Conservation (phyloP, 2,113 vertebrate species). For the Seriola aureovittata region DNA sequence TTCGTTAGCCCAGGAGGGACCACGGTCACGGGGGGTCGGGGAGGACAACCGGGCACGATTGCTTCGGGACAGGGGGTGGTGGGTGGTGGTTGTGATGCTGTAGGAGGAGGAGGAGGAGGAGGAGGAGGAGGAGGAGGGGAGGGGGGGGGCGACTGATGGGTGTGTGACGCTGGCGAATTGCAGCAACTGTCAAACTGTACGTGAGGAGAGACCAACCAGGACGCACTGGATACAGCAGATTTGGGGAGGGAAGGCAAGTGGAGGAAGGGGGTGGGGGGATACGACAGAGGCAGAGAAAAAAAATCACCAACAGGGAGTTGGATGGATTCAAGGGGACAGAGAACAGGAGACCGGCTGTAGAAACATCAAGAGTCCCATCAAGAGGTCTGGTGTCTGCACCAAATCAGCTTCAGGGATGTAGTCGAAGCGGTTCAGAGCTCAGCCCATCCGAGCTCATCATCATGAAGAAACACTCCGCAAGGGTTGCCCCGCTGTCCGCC, state of each 20-base stretch:
- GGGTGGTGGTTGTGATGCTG: conserved; percentile 16
- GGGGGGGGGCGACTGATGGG: conserved; percentile 20
- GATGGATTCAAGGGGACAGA: conserved; percentile 56
- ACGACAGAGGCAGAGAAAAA: conserved; percentile 17
- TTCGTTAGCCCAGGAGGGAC: neutral
- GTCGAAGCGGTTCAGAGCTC: conserved; percentile 87
- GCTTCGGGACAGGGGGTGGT: conserved; percentile 22
- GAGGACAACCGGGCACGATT: conserved; percentile 4
- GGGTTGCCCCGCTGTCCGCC: conserved; percentile 96
- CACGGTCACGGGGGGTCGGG: conserved; percentile 5
- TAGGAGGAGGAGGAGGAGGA: neutral
- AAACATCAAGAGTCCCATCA: conserved; percentile 65
- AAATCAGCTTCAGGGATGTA: conserved; percentile 89
- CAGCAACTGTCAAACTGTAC: conserved; percentile 75
- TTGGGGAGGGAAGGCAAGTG: conserved; percentile 63
- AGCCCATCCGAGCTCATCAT: conserved; percentile 86
- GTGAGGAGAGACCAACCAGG: conserved; percentile 71
- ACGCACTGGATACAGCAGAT: conserved; percentile 70
- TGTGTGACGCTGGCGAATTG: conserved; percentile 80
- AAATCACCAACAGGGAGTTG: conserved; percentile 44
- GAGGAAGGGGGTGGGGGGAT: conserved; percentile 48
- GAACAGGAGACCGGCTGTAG: conserved; percentile 49
- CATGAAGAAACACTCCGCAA: conserved; percentile 98
- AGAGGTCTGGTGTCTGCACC: conserved; percentile 76
- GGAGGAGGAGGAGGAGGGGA: neutral